Base-by-base conservation (phyloP, 2,113 vertebrate species). In the Lagopus muta region DNA sequence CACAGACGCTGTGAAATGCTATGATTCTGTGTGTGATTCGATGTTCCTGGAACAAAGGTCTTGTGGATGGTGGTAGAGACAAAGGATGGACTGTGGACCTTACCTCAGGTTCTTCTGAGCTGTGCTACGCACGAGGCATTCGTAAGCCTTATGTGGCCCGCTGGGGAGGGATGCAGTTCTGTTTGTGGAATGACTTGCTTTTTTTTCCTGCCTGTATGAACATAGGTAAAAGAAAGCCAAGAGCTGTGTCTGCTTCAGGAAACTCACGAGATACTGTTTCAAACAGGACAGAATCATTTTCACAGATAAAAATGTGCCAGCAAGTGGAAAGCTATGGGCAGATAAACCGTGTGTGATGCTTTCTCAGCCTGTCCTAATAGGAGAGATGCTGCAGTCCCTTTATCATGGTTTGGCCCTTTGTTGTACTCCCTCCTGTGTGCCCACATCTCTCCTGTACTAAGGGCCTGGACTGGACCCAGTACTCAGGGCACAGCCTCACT, bases 81-180 rank as follows among this genome's bases (percentile, higher is more conserved):
- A 27, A 38, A 62, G 34, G 10, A 62, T 62, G 24, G 24, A 11
- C 9, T 10, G 40, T 25, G 8, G n/a, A 34, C 12, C 32, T 38
- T 75, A 22, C 19, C 8, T 13, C 0, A 0, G 6, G 18, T 6
- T 34, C 42, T 80, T 73, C 25, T 14, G 64, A 40, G 4, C 34
- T 74, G 12, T 57, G 32, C 10, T 66, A 43, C 78, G 36, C 52
- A 48, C 17, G 38, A 36, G 34, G 20, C 36, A 7, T 50, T 32
- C 24, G 66, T 13, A 20, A 66, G 8, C 36, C 24, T 2, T 60
- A 7, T 1, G 1, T 40, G 43, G 69, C 66, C 32, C 7, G 43
- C n/a, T 66, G 32, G 27, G 3, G 20, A 19, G 16, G 4, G 16
- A 34, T 8, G 14, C 28, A 30, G 2, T 54, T 81, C 6, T 43